Conservation (phyloP, 2,113 vertebrate genomes). For the Tenrec ecaudatus region DNA sequence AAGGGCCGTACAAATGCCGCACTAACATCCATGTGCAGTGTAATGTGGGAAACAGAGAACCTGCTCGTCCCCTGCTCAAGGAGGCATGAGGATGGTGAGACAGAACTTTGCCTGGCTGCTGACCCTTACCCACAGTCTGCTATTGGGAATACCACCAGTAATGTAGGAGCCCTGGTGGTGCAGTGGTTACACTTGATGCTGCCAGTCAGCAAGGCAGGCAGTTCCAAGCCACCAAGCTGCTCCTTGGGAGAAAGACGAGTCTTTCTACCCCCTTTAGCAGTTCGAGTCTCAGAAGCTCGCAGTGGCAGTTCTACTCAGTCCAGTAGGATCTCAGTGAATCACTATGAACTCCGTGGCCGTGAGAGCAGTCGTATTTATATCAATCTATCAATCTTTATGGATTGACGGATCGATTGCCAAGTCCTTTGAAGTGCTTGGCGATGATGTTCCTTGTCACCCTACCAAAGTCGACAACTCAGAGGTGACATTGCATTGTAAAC, state of each 20-base stretch:
- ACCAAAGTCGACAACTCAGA: neutral
- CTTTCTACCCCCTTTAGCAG: neutral
- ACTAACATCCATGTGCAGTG: neutral
- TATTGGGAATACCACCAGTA: neutral
- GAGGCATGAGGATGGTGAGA: neutral
- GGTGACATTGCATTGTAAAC: neutral
- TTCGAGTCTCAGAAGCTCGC: no score
- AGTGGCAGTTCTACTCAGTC: no score
- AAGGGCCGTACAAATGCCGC: neutral
- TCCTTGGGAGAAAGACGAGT: no score
- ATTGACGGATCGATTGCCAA: neutral
- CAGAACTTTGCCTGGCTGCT: constrained; percentile 15
- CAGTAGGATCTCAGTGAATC: no score
- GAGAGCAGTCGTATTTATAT: no score
- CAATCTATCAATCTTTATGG: no score
- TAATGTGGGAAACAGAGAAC: neutral
- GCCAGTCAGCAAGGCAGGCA: no score
- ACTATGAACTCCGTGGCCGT: no score
- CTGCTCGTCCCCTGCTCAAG: neutral
- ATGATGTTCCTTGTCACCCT: neutral
- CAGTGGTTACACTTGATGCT: neutral
- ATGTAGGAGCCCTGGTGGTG: neutral
- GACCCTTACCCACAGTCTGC: neutral
- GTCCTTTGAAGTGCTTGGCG: constrained; percentile 57
- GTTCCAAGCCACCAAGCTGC: no score